phyloP scores from a whole-genome alignment of 2,797 vertebrate genomes.

The Triplophysa yarkandensis region DNA sequence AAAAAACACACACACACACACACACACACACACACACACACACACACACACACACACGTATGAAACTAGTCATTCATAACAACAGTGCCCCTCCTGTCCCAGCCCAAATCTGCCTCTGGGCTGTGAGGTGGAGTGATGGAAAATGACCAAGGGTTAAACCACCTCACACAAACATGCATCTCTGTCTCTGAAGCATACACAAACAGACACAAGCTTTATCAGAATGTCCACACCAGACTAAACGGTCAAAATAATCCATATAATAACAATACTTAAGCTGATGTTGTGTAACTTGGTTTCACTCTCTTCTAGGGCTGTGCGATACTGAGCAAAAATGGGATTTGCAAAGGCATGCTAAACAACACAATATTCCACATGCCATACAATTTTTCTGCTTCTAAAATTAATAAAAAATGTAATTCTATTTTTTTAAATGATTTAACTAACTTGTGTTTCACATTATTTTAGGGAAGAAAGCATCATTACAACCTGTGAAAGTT shows the following conservation, averaged over 20 bases:
- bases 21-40: conserved; percentile 74
- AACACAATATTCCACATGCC: too few relatives aligned
- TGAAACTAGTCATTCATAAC: conserved; percentile 69
- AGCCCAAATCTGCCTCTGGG: conserved; percentile 54
- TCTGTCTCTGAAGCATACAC: background rate
- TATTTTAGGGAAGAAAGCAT: too few relatives aligned
- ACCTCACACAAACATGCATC: conserved; percentile 32
- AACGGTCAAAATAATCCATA: too few relatives aligned
- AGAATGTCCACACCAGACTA: background rate
- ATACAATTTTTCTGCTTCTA: too few relatives aligned
- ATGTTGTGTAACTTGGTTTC: background rate
- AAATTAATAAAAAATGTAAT: too few relatives aligned
- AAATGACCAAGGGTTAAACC: conserved; percentile 27
- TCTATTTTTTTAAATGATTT: too few relatives aligned
- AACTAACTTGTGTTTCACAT: too few relatives aligned
- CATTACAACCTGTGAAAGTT: too few relatives aligned
- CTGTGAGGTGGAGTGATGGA: conserved; percentile 22
- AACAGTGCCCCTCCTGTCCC: conserved; percentile 68
- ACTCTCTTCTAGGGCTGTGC: too few relatives aligned
- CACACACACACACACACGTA: conserved; percentile 72
- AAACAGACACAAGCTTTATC: conserved; percentile 15
- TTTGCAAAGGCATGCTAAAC: too few relatives aligned
- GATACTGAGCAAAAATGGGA: too few relatives aligned
- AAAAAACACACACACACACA: conserved; percentile 70
- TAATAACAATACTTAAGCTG: conserved; percentile 1